Evolutionary conservation across 2,797 vertebrate species (phyloP).

Genomic region (Sorex maritimensis): DNA sequence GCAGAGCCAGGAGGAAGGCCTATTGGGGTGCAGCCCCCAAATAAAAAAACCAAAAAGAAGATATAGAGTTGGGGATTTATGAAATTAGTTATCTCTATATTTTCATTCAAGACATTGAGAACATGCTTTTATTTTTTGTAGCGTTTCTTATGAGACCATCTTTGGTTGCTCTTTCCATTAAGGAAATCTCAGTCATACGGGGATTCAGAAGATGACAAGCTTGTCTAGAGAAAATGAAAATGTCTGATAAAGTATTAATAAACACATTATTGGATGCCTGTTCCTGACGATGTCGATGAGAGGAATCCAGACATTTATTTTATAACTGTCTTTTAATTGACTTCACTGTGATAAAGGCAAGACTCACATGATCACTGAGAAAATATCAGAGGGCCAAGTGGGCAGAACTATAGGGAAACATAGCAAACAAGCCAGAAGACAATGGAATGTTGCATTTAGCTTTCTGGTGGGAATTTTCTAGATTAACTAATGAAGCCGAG

Average conservation of each 20-base stretch:
- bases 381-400: not conserved
- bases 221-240: constrained; percentile 40
- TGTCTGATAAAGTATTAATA: constrained; percentile 15
- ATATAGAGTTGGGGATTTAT: not conserved
- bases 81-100: not conserved
- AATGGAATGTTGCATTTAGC: not conserved
- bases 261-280: not conserved
- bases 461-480: not conserved
- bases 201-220: not conserved
- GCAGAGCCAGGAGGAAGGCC: too few relatives aligned
- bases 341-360: not conserved
- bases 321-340: not conserved
- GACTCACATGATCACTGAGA: not conserved
- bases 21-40: too few relatives aligned
- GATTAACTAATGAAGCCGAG: not conserved
- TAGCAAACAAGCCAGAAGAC: not conserved
- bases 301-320: not conserved
- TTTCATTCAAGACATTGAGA: not conserved
- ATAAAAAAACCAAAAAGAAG: too few relatives aligned
- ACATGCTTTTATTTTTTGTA: not conserved
- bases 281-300: not conserved
- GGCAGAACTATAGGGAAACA: too few relatives aligned
- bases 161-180: not conserved
- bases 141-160: too few relatives aligned
- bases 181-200: not conserved